Conservation (phyloP, 2,888 invertebrate genomes). For the Limulus polyphemus region DNA sequence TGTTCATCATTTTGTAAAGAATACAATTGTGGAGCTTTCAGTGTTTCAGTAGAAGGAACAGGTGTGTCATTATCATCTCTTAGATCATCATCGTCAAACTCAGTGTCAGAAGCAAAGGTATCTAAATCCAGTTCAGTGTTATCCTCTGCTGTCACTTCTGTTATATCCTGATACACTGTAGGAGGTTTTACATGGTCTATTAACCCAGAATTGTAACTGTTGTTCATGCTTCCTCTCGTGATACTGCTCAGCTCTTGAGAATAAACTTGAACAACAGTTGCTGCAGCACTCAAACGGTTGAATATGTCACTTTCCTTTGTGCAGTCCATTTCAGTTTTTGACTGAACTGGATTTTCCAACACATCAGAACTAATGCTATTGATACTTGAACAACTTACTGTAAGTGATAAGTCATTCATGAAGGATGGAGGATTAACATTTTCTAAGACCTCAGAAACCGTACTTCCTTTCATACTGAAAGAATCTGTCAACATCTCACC, state of each 20-base stretch:
- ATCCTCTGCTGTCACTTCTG: slow-evolving; percentile 44
- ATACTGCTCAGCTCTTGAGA: slow-evolving; percentile 33
- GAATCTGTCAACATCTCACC: slow-evolving; percentile 53
- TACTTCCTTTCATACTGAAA: slow-evolving; percentile 69
- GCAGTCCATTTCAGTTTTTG: slow-evolving; percentile 4
- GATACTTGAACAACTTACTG: slow-evolving; percentile 39
- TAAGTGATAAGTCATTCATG: slow-evolving; percentile 43
- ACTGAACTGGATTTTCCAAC: slow-evolving; percentile 10
- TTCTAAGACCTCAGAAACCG: slow-evolving; percentile 63
- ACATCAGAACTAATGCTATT: slow-evolving; percentile 24
- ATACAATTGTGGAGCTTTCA: slow-evolving; percentile 45
- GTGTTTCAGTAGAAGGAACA: slow-evolving; percentile 39
- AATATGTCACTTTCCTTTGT: slow-evolving; percentile 35
- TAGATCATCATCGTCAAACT: slow-evolving; percentile 34
- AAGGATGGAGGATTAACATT: slow-evolving; percentile 62
- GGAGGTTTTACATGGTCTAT: slow-evolving; percentile 58
- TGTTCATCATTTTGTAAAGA: background rate
- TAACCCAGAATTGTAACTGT: slow-evolving; percentile 37
- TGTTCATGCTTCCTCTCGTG: slow-evolving; percentile 37
- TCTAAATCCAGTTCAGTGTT: slow-evolving; percentile 43
- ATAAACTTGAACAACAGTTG: slow-evolving; percentile 29
- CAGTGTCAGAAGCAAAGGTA: slow-evolving; percentile 46
- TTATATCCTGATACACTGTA: slow-evolving; percentile 56
- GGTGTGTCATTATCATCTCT: slow-evolving; percentile 23
- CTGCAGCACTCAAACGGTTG: slow-evolving; percentile 38